phyloP scores from a whole-genome alignment of 2,797 vertebrate species.

The Paratrypauchen microcephalus region DNA sequence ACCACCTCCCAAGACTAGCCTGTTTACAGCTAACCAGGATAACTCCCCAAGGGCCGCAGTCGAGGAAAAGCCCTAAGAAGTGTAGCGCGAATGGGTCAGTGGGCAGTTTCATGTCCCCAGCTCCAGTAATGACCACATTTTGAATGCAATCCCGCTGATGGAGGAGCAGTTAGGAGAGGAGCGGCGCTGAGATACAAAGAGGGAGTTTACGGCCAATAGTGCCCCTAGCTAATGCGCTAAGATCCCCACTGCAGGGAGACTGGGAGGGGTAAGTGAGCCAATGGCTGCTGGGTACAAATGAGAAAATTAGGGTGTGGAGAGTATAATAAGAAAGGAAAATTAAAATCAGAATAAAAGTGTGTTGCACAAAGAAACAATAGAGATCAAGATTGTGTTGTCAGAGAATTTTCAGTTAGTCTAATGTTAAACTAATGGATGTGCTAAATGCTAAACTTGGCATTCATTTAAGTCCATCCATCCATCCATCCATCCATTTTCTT shows the following conservation, averaged over 20 bases:
- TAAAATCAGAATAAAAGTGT: too few species aligned
- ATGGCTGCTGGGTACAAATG: neutral
- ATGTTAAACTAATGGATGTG: too few species aligned
- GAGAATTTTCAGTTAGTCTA: too few species aligned
- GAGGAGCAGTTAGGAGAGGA: constrained; percentile 23
- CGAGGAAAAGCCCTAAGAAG: constrained; percentile 1
- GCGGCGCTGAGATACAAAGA: constrained; percentile 3
- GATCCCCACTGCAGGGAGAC: neutral
- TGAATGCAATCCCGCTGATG: constrained; percentile 28
- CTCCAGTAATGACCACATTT: constrained; percentile 20
- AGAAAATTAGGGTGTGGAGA: neutral
- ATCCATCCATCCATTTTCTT: too few species aligned
- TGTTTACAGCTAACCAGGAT: constrained; percentile 15
- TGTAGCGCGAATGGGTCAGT: constrained; percentile 14
- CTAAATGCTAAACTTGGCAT: too few species aligned
- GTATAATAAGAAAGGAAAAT: too few species aligned
- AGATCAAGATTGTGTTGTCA: too few species aligned
- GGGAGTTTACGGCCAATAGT: constrained; percentile 1
- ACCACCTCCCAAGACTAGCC: constrained; percentile 18
- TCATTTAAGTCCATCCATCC: too few species aligned
- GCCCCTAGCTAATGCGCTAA: neutral
- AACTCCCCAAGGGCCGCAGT: constrained; percentile 20
- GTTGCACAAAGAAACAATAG: too few species aligned
- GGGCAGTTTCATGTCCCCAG: constrained; percentile 34
- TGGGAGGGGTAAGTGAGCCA: neutral